phyloP scores from a whole-genome alignment of 2,113 vertebrate genomes.

The Bettongia penicillata region DNA sequence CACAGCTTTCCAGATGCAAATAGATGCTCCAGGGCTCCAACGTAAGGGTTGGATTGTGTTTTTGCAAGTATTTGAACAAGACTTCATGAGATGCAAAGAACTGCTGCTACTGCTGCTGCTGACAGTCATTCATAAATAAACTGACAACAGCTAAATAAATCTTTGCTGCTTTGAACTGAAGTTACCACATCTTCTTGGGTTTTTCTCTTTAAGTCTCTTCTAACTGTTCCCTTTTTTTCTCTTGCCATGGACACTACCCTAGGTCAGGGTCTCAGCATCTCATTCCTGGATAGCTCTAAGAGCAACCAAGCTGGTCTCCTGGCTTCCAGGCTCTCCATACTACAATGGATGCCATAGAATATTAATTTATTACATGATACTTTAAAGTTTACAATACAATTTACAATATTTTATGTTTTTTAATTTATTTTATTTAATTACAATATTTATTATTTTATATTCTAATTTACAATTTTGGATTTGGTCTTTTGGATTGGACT shows the following conservation, averaged over 20 bases:
- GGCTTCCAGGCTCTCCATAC: not conserved
- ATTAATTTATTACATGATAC: not conserved
- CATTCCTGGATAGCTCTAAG: not conserved
- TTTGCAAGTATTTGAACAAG: conserved; percentile 22
- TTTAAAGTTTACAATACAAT: not conserved
- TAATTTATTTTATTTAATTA: too few species aligned
- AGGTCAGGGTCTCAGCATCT: not conserved
- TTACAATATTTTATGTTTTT: not conserved
- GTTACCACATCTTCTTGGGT: not conserved
- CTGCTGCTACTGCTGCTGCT: too few species aligned
- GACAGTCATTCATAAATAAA: too few species aligned
- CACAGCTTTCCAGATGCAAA: not conserved
- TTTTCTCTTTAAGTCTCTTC: not conserved
- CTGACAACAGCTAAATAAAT: not conserved
- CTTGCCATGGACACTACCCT: not conserved
- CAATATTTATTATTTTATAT: too few species aligned
- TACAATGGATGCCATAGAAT: not conserved
- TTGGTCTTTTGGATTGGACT: not conserved
- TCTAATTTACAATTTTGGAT: not conserved
- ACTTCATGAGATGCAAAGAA: not conserved
- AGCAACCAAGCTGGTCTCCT: not conserved
- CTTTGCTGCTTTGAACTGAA: not conserved
- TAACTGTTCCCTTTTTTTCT: not conserved
- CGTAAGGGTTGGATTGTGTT: not conserved
- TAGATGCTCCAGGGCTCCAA: not conserved